Evolutionary conservation across 2,797 vertebrate species (phyloP).

Genomic region (Tenualosa ilisha): DNA sequence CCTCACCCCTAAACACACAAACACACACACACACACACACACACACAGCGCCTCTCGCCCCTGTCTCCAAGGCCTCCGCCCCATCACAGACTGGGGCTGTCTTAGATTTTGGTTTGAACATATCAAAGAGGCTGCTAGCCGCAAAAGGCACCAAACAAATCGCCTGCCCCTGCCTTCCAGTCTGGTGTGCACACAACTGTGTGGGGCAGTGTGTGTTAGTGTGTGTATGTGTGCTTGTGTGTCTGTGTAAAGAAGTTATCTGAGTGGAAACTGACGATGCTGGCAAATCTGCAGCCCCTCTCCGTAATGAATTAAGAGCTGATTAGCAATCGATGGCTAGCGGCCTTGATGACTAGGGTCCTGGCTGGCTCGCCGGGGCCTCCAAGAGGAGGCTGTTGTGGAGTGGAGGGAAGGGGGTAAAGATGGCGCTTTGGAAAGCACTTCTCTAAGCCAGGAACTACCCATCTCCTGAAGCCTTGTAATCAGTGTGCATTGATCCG

Average conservation of each 20-base stretch:
- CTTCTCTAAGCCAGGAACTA: conserved; percentile 52
- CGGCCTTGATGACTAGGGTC: conserved; percentile 25
- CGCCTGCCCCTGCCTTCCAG: background rate
- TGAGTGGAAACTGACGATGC: conserved; percentile 14
- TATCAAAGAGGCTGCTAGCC: conserved; percentile 45
- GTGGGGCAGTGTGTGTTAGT: background rate
- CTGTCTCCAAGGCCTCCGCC: background rate
- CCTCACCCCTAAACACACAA: background rate
- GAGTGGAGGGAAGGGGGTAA: conserved; percentile 26
- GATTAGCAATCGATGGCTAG: conserved; percentile 43
- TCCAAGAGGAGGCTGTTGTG: background rate
- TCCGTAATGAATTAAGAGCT: conserved; percentile 49
- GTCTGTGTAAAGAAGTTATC: conserved; percentile 34
- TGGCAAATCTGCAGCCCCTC: conserved; percentile 37
- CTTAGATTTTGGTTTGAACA: conserved; percentile 32
- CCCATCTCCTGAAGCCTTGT: conserved; percentile 52
- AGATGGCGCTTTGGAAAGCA: conserved; percentile 21
- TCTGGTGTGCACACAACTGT: background rate
- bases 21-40: background rate
- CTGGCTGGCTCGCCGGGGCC: conserved; percentile 31
- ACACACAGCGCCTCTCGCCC: background rate
- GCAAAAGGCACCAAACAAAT: conserved; percentile 39
- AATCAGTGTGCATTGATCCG: conserved; percentile 60
- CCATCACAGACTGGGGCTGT: conserved; percentile 37
- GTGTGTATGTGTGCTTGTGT: background rate